Evolutionary conservation across 2,888 invertebrate genomes (phyloP).

Genomic region (Serrognathus titanus): DNA sequence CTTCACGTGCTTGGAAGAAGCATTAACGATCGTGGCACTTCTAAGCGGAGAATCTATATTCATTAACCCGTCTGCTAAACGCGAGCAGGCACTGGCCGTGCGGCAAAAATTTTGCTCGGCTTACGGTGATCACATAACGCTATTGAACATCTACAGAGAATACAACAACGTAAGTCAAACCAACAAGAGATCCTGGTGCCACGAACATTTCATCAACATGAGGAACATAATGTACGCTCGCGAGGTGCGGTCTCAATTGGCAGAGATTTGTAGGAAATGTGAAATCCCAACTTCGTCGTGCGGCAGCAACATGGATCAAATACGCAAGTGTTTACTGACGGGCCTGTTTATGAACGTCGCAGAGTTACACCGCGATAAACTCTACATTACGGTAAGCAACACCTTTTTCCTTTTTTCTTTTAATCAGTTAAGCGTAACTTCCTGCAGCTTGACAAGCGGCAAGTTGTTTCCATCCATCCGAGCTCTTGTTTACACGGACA

Average conservation of each 20-base stretch:
- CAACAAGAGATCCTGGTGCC: slow-evolving; percentile 81
- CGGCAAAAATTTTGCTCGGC: slow-evolving; percentile 77
- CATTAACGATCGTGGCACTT: slow-evolving; percentile 80
- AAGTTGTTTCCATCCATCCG: slow-evolving; percentile 80
- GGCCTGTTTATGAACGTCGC: slow-evolving; percentile 87
- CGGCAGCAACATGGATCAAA: slow-evolving; percentile 59
- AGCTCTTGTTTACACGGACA: slow-evolving; percentile 71
- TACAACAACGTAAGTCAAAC: slow-evolving; percentile 65
- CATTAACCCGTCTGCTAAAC: slow-evolving; percentile 67
- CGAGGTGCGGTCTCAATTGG: slow-evolving; percentile 77
- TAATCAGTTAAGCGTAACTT: too few species aligned
- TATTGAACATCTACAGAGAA: slow-evolving; percentile 83
- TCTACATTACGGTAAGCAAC: slow-evolving; percentile 60
- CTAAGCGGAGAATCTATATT: slow-evolving; percentile 87
- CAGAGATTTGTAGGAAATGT: slow-evolving; percentile 64
- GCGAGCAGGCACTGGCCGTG: slow-evolving; percentile 71
- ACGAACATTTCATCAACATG: slow-evolving; percentile 80
- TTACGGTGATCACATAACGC: slow-evolving; percentile 88
- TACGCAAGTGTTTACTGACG: slow-evolving; percentile 74
- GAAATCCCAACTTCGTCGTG: slow-evolving; percentile 64
- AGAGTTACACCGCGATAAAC: slow-evolving; percentile 68
- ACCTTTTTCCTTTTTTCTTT: too few species aligned
- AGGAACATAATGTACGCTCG: slow-evolving; percentile 78
- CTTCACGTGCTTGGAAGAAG: slow-evolving; percentile 75
- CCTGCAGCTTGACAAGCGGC: slow-evolving; percentile 58